Conservation (phyloP, 2,888 invertebrate genomes). For the Prenolepis imparis region DNA sequence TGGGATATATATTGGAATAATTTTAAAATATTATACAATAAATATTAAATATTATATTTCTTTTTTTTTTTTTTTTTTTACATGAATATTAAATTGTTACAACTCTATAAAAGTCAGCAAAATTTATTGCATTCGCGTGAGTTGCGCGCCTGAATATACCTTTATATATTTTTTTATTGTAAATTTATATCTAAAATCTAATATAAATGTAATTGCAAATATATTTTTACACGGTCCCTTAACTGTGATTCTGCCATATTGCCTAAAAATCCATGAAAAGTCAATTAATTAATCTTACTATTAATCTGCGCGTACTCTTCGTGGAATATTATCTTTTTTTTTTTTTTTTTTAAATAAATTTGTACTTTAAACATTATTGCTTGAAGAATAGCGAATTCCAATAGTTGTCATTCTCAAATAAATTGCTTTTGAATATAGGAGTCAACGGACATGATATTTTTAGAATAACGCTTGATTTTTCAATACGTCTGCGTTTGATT, state of each 20-base stretch:
- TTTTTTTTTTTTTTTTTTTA: background rate
- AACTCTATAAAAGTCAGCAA: background rate
- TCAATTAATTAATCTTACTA: background rate
- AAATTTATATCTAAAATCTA: background rate
- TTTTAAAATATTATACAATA: background rate
- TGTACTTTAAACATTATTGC: conserved; percentile 18
- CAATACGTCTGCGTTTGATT: background rate
- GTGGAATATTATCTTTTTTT: background rate
- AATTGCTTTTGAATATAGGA: conserved; percentile 31
- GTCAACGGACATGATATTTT: conserved; percentile 28
- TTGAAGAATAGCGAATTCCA: background rate
- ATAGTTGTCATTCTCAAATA: conserved; percentile 15
- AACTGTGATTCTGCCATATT: background rate
- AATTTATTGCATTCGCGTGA: background rate
- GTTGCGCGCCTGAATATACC: background rate
- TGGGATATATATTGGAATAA: background rate
- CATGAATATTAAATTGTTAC: background rate
- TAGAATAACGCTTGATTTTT: conserved; percentile 17
- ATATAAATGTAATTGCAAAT: background rate
- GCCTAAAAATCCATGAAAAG: background rate
- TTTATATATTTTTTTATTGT: background rate
- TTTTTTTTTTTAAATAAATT: conserved; percentile 3
- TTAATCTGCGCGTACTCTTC: background rate
- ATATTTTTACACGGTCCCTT: background rate
- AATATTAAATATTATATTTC: background rate